Base-by-base conservation (phyloP, 1,140 invertebrate species). In the Trichomalopsis sarcophagae region DNA sequence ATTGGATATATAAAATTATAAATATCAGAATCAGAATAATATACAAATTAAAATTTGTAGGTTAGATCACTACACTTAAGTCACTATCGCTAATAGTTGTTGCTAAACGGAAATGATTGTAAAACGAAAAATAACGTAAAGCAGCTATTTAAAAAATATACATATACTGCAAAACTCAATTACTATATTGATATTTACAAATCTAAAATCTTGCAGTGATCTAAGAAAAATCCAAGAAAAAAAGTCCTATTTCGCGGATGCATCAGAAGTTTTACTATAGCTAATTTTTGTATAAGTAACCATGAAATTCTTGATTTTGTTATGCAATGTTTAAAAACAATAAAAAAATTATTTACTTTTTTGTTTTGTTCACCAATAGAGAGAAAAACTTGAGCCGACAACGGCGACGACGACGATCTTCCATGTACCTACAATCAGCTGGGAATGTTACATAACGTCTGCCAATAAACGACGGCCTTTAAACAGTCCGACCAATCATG, bases 401-500 rank as follows among this genome's bases (percentile, higher is more conserved):
- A 75, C 33, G 13, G 9, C 47, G 75, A 44, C 27, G n/a, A 10
- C 7, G 27, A 62, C 44, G 23, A 6, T 33, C 80, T 21, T 30
- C 69, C 27, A 71, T 23, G 0, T 36, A n/a, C n/a, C n/a, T n/a
- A 36, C 11, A n/a, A 83, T 86, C 77, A 83, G 81, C 81, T 83
- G 77, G 14, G 36, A 40, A 75, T 69, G 36, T 86, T 86, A 83
- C 33, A 40, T 83, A 86, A 86, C 40, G 1, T 74, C 1, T 74
- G 13, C 76, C 76, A 86, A 86, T 86, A 80, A 77, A 23, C 27
- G 21, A 6, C 6, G 9, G 40, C 21, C n/a, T 75, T 79, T 83
- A n/a, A 21, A 68, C 33, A n/a, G 44, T 36, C 4, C 17, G 27
- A 2, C 85, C 69, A 80, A 83, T 80, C 27, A 36, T 6, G 17